Conservation (phyloP, 2,113 vertebrate species). For the Nipponia nippon region DNA sequence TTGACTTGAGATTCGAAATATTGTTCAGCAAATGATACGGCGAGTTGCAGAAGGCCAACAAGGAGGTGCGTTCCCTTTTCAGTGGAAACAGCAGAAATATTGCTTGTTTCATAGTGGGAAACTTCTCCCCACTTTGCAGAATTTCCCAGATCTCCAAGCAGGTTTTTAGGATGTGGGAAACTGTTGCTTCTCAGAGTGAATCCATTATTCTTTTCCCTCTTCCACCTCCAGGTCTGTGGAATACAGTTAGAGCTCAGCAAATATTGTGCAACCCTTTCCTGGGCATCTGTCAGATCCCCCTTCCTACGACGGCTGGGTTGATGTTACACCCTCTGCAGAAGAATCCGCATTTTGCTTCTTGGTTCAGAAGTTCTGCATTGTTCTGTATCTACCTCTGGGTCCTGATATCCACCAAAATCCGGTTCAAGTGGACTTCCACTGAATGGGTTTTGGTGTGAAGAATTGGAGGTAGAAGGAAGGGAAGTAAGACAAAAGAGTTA, state of each 20-base stretch:
- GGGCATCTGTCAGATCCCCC: neutral
- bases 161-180: neutral
- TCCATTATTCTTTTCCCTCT: neutral
- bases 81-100: neutral
- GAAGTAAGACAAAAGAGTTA: neutral
- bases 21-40: neutral
- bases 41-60: neutral
- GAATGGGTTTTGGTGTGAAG: neutral
- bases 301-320: neutral
- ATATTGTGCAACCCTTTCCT: neutral
- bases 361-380: neutral
- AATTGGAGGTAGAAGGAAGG: neutral
- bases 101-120: neutral
- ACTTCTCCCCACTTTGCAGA: neutral
- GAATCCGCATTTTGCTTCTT: accelerated
- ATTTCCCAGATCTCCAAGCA: neutral
- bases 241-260: neutral
- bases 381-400: neutral
- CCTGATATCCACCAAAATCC: neutral
- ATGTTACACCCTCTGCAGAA: neutral
- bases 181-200: neutral
- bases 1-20: neutral
- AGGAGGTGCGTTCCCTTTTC: neutral
- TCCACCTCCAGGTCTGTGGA: neutral
- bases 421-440: neutral